These are phyloP conservation scores for Anoncus sp. DNA, from an alignment of 2,888 invertebrate genomes.

Conservation along the genomic window DNA sequence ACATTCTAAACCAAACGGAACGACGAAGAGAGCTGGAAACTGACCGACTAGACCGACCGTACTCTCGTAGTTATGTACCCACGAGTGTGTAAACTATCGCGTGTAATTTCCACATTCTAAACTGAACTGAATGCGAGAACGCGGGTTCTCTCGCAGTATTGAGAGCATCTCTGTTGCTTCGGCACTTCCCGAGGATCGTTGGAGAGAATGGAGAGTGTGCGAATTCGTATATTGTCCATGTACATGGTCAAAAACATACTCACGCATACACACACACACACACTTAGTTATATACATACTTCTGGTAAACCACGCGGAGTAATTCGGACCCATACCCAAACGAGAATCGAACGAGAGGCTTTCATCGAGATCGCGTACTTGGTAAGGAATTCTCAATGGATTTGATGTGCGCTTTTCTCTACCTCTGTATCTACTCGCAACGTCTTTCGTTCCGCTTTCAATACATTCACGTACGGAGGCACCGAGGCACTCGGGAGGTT, in stretches of 20 bases:
- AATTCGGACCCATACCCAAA: constrained; percentile 38
- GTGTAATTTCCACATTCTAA: constrained; percentile 56
- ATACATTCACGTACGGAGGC: constrained; percentile 5
- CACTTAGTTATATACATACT: background rate
- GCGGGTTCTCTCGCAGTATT: constrained; percentile 37
- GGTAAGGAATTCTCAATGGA: constrained; percentile 48
- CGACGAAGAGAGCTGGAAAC: constrained; percentile 42
- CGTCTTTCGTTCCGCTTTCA: constrained; percentile 9
- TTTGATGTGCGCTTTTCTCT: constrained; percentile 19
- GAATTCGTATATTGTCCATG: constrained; percentile 28
- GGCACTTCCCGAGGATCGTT: constrained; percentile 13
- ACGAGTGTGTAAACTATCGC: constrained; percentile 53
- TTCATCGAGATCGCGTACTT: constrained; percentile 50
- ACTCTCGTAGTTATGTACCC: constrained; percentile 16
- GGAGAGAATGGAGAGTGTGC: constrained; percentile 28
- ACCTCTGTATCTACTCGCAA: background rate
- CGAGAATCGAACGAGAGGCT: constrained; percentile 44
- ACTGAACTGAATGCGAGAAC: constrained; percentile 49
- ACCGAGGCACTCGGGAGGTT: constrained; percentile 15
- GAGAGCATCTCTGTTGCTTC: constrained; percentile 34
- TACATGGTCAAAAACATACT: background rate
- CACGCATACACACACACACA: background rate
- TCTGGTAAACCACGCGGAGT: constrained; percentile 36
- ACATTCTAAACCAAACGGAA: constrained; percentile 52
- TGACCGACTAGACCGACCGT: constrained; percentile 14